Conservation (phyloP, 2,888 invertebrate species). For the Enchytraeus crypticus region DNA sequence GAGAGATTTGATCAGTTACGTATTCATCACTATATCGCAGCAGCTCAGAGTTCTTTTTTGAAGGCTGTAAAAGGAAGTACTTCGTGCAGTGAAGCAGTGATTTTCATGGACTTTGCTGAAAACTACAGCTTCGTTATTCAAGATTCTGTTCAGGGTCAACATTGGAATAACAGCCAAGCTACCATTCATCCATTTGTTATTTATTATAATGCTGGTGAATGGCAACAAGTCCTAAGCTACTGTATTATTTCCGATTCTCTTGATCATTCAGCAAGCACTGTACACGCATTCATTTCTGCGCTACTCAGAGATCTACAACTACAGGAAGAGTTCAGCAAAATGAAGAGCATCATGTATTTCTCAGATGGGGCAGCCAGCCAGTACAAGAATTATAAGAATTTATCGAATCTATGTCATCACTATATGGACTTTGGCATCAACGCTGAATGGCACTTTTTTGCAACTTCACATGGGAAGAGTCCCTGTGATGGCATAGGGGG, state of each 20-base stretch:
- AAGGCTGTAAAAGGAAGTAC: constrained; percentile 6
- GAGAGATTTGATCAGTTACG: neutral
- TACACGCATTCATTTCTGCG: neutral
- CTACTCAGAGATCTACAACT: neutral
- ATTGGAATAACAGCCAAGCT: constrained; percentile 29
- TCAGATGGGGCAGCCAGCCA: constrained; percentile 29
- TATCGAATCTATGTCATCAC: constrained; percentile 27
- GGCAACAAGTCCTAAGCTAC: neutral
- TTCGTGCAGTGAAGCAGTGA: constrained; percentile 5
- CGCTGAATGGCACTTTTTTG: constrained; percentile 32
- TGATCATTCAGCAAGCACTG: neutral
- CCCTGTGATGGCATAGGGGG: constrained; percentile 32
- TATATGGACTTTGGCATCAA: constrained; percentile 24
- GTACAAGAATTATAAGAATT: constrained; percentile 31
- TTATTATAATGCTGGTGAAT: constrained; percentile 10
- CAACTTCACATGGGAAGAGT: constrained; percentile 30
- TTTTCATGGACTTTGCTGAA: constrained; percentile 29
- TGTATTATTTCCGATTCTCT: neutral
- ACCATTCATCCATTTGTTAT: constrained; percentile 28
- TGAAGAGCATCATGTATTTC: constrained; percentile 4
- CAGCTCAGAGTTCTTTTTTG: neutral
- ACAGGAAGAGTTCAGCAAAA: neutral
- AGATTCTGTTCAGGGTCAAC: constrained; percentile 27
- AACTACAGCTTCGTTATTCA: constrained; percentile 24
- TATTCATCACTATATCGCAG: constrained; percentile 6